Evolutionary conservation across 2,797 vertebrate species (phyloP), one percentile per base, ranked within the genome.

Genomic region (Pseudomugil gertrudae): DNA sequence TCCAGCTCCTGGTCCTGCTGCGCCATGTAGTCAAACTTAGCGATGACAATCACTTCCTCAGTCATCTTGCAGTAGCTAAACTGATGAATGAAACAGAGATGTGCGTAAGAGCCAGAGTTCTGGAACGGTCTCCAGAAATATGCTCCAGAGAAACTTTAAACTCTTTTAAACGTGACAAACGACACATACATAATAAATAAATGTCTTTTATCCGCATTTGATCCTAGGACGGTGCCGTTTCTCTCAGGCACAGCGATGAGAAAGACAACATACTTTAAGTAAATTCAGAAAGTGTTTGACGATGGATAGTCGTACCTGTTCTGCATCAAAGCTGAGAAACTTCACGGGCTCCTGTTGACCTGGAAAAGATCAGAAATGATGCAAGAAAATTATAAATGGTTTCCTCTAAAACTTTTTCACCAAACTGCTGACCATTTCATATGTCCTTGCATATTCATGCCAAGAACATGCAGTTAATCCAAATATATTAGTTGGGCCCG

Each of bases 1-100:
- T 97, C 95, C 84, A 97, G 90, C 89, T 97, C 96, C 93, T 97
- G 96, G 87, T 97, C 96, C 92, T 97, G 96, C 89, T 97, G 96
- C 71, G 96, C 96, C 90, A 95, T 94, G 89, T 97, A 97, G 89
- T 97, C 96, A 82, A 96, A 97, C 89, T 97, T 97, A 91, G 96
- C 96, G 72, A 97, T 94, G 80, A 97, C 95, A 76, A 96, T 95
- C 88, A 96, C 95, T 93, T 97, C 96, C 92, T 97, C 96, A 85
- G 95, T 95, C 96, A 97, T 97, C 93, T 95, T 96, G 92, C 80
- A 91, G 84, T 80, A 48, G 26, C 35, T 70, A 79, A 74, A 92
- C 95, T 96, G 77, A 68, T 29, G 29, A 63, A 3, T 57, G 13
- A 69, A 23, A 59, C 0, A 56, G 45, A 26, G 5, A 24, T 14